Base-by-base conservation (phyloP, 2,888 invertebrate species). In the Salpingus planirostris region DNA sequence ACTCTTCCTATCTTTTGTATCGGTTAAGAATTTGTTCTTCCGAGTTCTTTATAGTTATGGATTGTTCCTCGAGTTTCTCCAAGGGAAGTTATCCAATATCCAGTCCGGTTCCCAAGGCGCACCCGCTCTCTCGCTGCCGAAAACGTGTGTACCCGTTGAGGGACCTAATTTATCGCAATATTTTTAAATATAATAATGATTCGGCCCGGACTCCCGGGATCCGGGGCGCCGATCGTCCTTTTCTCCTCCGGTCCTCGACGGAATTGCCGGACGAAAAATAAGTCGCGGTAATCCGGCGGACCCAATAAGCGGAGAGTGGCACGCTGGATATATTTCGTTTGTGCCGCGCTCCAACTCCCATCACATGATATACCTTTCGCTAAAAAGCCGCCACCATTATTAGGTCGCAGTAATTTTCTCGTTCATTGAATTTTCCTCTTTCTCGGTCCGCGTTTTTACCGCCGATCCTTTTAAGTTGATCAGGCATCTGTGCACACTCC, bases 81-180 rank as follows among this genome's bases (percentile, higher is more conserved):
- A 37, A 41, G 47, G 45, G 44, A 50, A 51, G 47, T 50, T 51
- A 50, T 52, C 49, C 49, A 50, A 50, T 46, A 43, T 46, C 45
- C 35, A 40, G 31, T 31, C 25, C 21, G 7, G 30, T 27, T 38
- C 31, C 25, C 31, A 31, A 23, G 27, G 31, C 38, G 26, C 31
- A 27, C 10, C 21, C 28, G 22, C 23, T 6, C 11, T 31, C 31
- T 38, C n/a, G 27, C 15, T 45, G 44, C 42, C 46, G 42, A 43
- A 47, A 46, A 46, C 46, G 42, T 43, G 46, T 38, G n/a, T n/a
- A n/a, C n/a, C n/a, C n/a, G n/a, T n/a, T n/a, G n/a, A n/a, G n/a
- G n/a, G n/a, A n/a, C n/a, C n/a, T n/a, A n/a, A n/a, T n/a, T n/a
- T n/a, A n/a, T n/a, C n/a, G n/a, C n/a, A n/a, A n/a, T n/a, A n/a